Evolutionary conservation across 2,797 vertebrate species (phyloP).

Genomic region (Smutsia gigantea): DNA sequence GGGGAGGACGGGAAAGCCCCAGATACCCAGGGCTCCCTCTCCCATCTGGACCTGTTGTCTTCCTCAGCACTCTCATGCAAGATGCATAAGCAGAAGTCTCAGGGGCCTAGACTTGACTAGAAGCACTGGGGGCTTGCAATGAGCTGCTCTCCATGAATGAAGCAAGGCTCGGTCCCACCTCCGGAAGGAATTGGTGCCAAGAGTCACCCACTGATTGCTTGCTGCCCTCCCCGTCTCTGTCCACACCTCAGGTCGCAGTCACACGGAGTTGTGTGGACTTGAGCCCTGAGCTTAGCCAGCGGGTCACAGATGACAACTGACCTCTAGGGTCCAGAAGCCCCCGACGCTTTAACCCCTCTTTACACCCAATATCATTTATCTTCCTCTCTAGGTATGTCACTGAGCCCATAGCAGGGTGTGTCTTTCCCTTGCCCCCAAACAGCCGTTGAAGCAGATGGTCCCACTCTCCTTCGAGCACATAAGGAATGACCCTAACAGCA

Average conservation of each 20-base stretch:
- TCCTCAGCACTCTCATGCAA: background rate
- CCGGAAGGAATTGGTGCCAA: background rate
- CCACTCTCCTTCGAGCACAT: background rate
- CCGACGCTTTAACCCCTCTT: background rate
- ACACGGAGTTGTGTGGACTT: background rate
- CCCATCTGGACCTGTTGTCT: background rate
- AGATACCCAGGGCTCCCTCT: background rate
- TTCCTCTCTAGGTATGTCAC: background rate
- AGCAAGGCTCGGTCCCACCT: background rate
- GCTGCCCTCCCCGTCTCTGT: fast-evolving
- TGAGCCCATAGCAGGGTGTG: background rate
- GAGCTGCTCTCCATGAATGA: background rate
- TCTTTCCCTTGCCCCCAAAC: background rate
- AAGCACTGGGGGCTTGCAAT: background rate
- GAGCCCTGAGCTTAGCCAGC: background rate
- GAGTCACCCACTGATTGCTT: background rate
- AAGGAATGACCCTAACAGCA: slow-evolving; percentile 40
- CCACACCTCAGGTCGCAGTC: background rate
- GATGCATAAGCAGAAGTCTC: background rate
- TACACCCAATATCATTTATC: background rate
- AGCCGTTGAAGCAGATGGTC: background rate
- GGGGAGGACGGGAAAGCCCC: background rate
- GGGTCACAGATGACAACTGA: background rate
- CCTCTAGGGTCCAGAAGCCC: background rate
- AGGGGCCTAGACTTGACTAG: background rate